Percentiles rank a stretch among this genome's conserved stretches.
These are phyloP conservation scores for Leptestheria dahalacensis DNA, from an alignment of 1,140 invertebrate genomes.

Conservation along the genomic window DNA sequence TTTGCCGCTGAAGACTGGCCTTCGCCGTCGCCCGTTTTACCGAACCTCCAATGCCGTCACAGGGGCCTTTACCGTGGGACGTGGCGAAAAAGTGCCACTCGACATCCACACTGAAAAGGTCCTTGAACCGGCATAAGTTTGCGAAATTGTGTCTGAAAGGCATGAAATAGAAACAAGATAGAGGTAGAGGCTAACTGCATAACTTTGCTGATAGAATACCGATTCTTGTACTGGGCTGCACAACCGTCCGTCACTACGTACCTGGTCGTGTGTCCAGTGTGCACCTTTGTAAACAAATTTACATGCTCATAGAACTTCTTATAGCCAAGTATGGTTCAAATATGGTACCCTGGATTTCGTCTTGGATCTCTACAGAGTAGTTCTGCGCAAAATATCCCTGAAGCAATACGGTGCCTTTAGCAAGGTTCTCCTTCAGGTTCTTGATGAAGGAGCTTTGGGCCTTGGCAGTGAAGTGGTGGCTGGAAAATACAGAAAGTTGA, in stretches of 20 bases:
- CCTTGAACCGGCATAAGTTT: slow-evolving; percentile 22
- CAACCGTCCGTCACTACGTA: background rate
- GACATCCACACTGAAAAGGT: slow-evolving; percentile 23
- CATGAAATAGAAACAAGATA: background rate
- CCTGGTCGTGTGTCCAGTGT: background rate
- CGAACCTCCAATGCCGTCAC: background rate
- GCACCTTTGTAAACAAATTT: background rate
- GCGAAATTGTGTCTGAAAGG: slow-evolving; percentile 13
- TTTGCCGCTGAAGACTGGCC: background rate
- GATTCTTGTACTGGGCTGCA: background rate
- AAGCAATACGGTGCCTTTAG: background rate
- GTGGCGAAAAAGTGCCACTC: slow-evolving; percentile 16
- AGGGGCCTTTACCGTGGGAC: background rate
- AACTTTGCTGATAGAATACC: background rate
- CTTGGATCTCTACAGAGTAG: background rate
- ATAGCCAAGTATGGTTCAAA: background rate
- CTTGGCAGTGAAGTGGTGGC: background rate
- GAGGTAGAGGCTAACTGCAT: background rate
- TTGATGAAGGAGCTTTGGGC: background rate
- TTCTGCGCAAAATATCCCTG: background rate
- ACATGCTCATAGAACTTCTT: background rate
- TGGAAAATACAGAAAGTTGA: background rate
- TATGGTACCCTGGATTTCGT: background rate
- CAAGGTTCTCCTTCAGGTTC: background rate
- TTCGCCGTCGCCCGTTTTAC: background rate